These are phyloP conservation scores for Syngnathus scovelli DNA, from an alignment of 2,113 vertebrate species.

Conservation along the genomic window DNA sequence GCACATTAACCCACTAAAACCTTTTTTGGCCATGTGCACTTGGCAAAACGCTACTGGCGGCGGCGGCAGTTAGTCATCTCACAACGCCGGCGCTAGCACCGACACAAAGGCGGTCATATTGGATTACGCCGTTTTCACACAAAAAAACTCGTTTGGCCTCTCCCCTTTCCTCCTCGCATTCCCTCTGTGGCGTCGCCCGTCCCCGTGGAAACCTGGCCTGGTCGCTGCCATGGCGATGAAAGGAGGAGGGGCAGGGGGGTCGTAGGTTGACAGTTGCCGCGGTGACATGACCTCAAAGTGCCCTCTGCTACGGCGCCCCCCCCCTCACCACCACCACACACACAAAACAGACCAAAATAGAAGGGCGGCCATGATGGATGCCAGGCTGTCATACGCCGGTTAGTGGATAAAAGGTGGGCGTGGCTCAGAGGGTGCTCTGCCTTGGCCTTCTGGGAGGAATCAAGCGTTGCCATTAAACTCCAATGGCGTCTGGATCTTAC, in stretches of 20 bases:
- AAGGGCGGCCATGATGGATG: constrained; percentile 49
- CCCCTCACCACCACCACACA: too few relatives aligned
- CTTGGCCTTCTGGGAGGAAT: constrained; percentile 32
- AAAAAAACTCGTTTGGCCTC: constrained; percentile 63
- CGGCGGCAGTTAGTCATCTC: constrained; percentile 53
- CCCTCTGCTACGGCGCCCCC: constrained; percentile 39
- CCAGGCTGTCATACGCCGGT: constrained; percentile 45
- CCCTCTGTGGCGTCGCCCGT: constrained; percentile 47
- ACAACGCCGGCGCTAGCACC: constrained; percentile 23
- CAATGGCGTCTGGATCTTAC: constrained; percentile 4
- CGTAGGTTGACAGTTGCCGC: constrained; percentile 60
- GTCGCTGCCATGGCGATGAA: constrained; percentile 67
- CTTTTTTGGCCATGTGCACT: background rate
- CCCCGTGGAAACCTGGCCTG: constrained; percentile 64
- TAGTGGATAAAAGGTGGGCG: constrained; percentile 46
- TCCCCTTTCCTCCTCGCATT: constrained; percentile 58
- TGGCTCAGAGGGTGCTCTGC: constrained; percentile 20
- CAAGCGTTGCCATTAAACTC: constrained; percentile 14
- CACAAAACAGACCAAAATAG: constrained; percentile 24
- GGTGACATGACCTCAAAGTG: constrained; percentile 63
- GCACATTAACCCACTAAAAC: constrained; percentile 23
- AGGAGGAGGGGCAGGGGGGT: constrained; percentile 41
- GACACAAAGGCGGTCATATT: constrained; percentile 64
- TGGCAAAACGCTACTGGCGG: constrained; percentile 25
- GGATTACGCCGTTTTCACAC: constrained; percentile 64